Conservation (phyloP, 2,888 invertebrate genomes). For the Temnothorax ravouxi region DNA sequence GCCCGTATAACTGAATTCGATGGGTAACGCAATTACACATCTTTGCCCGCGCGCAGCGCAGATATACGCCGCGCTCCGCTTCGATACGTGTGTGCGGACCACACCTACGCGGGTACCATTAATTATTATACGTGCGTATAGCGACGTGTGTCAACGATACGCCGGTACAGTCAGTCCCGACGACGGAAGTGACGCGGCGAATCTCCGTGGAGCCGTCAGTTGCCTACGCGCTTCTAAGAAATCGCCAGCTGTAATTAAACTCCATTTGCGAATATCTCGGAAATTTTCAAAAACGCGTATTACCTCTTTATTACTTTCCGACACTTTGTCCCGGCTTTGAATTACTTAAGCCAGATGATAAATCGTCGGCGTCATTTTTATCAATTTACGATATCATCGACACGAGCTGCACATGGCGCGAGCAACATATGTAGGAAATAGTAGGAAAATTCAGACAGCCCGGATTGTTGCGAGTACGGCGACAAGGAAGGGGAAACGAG, state of each 20-base stretch:
- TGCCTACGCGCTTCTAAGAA: slow-evolving; percentile 4
- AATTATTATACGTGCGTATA: slow-evolving; percentile 72
- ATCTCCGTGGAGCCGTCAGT: slow-evolving; percentile 1
- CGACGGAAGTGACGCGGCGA: slow-evolving; percentile 40
- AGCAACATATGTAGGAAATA: neutral
- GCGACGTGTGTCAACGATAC: slow-evolving; percentile 74
- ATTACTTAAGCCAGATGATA: neutral
- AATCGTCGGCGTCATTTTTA: slow-evolving; percentile 15
- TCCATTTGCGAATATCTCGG: neutral
- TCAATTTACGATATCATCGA: slow-evolving; percentile 14
- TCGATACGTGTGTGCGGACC: slow-evolving; percentile 59
- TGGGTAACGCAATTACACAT: slow-evolving; percentile 86
- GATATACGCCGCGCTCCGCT: slow-evolving; percentile 74
- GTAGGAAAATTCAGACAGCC: slow-evolving; percentile 19
- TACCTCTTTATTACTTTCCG: neutral
- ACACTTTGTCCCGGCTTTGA: neutral
- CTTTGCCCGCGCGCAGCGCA: slow-evolving; percentile 82
- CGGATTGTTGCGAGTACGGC: slow-evolving; percentile 1
- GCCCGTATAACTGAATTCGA: slow-evolving; percentile 86
- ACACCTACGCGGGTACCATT: slow-evolving; percentile 75
- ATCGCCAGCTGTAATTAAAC: neutral
- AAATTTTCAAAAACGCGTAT: neutral
- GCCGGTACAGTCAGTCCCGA: slow-evolving; percentile 50
- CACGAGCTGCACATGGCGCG: neutral
- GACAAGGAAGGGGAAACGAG: slow-evolving; percentile 26